These are phyloP conservation scores for Microtus oregoni DNA, from an alignment of 2,113 vertebrate genomes.

Conservation along the genomic window DNA sequence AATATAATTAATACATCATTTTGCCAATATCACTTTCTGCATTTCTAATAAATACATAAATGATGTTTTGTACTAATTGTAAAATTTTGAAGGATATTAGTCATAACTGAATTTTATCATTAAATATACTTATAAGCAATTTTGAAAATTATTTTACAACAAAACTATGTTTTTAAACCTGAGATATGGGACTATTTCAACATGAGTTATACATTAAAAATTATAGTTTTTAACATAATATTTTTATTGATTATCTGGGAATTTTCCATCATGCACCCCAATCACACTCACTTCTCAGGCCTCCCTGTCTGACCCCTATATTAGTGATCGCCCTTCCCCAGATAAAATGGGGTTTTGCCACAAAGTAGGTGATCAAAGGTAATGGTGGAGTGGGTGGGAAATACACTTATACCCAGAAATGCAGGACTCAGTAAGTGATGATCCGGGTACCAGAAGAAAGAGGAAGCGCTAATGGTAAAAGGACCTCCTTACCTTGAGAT, in stretches of 20 bases:
- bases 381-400: neutral
- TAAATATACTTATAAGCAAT: neutral
- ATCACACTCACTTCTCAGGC: neutral
- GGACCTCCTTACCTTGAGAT: neutral
- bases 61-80: neutral
- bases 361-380: neutral
- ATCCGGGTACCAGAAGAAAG: neutral
- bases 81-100: neutral
- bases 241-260: neutral
- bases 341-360: neutral
- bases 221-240: neutral
- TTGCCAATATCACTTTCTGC: neutral
- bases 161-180: conserved; percentile 11
- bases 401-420: neutral
- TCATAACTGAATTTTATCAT: neutral
- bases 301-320: neutral
- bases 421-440: neutral
- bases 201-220: neutral
- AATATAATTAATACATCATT: neutral
- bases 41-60: neutral
- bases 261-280: neutral
- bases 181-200: neutral
- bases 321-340: too few relatives aligned
- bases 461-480: neutral
- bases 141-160: neutral